Conservation (phyloP, 2,113 vertebrate genomes). For the Hymenochirus boettgeri region DNA sequence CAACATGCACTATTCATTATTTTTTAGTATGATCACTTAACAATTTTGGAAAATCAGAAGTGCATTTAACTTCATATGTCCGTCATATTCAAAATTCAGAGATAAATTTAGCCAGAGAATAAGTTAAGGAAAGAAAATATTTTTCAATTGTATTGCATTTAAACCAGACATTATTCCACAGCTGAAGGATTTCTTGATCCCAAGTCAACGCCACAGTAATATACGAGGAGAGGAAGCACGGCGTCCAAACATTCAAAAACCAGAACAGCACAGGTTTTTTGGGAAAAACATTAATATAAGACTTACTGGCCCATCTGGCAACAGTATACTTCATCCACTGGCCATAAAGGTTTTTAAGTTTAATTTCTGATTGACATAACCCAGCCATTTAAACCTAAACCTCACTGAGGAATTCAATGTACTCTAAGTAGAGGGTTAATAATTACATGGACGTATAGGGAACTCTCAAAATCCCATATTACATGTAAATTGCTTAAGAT, state of each 20-base stretch:
- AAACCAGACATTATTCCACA: background rate
- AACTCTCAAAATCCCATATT: slow-evolving; percentile 70
- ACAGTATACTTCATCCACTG: background rate
- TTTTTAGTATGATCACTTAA: too few relatives aligned
- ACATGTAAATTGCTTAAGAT: slow-evolving; percentile 55
- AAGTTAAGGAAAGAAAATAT: background rate
- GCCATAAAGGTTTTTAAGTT: slow-evolving; percentile 62
- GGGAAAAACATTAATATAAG: too few relatives aligned
- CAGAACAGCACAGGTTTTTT: too few relatives aligned
- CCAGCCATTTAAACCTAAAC: slow-evolving; percentile 68
- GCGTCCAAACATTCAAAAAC: background rate
- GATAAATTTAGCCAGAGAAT: slow-evolving; percentile 30
- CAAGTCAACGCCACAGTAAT: background rate
- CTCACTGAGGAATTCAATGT: slow-evolving; percentile 26
- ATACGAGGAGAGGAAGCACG: background rate
- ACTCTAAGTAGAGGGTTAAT: slow-evolving; percentile 77
- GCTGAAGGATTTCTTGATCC: background rate
- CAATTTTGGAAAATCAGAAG: background rate
- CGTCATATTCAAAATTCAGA: background rate
- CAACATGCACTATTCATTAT: too few relatives aligned
- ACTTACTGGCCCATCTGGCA: too few relatives aligned
- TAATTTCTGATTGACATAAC: slow-evolving; percentile 63
- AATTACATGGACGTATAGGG: slow-evolving; percentile 83
- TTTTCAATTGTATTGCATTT: background rate
- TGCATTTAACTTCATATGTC: background rate